Conservation (phyloP, 2,797 vertebrate species). For the Sebastes matsubarae region DNA sequence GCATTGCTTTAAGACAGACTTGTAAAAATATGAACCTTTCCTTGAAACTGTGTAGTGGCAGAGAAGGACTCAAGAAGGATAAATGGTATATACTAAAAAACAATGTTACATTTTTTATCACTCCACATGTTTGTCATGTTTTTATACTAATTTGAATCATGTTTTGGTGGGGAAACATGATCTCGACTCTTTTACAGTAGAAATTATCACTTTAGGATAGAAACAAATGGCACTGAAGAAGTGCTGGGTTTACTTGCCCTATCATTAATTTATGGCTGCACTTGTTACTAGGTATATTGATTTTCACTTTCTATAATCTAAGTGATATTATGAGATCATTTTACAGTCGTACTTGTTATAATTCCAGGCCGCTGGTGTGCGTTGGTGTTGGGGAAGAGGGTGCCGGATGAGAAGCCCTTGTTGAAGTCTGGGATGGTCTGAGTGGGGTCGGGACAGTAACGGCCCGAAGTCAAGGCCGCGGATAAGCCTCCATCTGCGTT, state of each 20-base stretch:
- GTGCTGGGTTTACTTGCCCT: neutral
- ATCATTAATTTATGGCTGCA: neutral
- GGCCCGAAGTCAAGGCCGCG: constrained; percentile 61
- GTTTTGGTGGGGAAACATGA: neutral
- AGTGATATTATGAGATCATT: neutral
- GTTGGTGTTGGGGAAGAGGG: constrained; percentile 63
- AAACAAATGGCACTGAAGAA: neutral
- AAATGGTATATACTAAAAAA: neutral
- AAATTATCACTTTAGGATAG: neutral
- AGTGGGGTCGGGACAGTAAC: constrained; percentile 81
- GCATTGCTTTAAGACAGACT: neutral
- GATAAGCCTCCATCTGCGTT: constrained; percentile 65
- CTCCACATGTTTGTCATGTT: neutral
- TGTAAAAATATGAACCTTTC: neutral
- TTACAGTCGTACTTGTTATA: constrained; percentile 65
- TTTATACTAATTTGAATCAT: neutral
- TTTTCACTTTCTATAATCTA: neutral
- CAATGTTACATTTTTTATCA: neutral
- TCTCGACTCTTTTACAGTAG: neutral
- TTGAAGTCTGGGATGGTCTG: constrained; percentile 84
- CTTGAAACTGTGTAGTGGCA: neutral
- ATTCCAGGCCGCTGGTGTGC: constrained; percentile 55
- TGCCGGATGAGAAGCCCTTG: constrained; percentile 76
- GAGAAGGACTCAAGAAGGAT: neutral
- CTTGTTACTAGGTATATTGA: neutral